Conservation (phyloP, 2,888 invertebrate species). For the Empis stercorea region DNA sequence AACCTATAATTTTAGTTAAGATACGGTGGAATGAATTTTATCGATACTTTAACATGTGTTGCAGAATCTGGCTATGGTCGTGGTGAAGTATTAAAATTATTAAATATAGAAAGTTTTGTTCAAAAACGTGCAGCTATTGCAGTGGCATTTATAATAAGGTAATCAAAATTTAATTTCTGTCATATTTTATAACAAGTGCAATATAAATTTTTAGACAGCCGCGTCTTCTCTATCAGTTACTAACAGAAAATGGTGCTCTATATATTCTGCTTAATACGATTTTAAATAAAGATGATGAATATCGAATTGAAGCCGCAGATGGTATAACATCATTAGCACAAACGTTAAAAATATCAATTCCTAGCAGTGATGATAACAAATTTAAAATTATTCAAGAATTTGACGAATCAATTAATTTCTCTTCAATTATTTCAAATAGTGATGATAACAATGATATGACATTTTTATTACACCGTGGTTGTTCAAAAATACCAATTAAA, state of each 20-base stretch:
- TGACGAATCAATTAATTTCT: conserved; percentile 17
- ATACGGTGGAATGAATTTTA: conserved; percentile 24
- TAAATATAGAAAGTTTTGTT: conserved; percentile 16
- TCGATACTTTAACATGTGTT: conserved; percentile 30
- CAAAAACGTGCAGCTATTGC: conserved; percentile 33
- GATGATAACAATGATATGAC: conserved; percentile 12
- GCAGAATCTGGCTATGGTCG: conserved; percentile 35
- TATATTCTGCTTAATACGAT: conserved; percentile 26
- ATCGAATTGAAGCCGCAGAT: conserved; percentile 29
- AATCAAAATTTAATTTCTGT: neutral
- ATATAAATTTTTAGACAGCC: conserved; percentile 16
- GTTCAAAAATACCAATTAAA: conserved; percentile 16
- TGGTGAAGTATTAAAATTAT: conserved; percentile 29
- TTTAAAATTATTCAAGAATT: conserved; percentile 17
- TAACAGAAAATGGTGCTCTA: conserved; percentile 31
- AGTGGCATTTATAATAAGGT: conserved; percentile 29
- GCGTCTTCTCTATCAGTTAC: conserved; percentile 27
- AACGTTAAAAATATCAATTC: conserved; percentile 25
- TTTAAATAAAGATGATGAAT: conserved; percentile 25
- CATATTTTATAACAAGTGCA: neutral
- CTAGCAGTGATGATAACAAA: conserved; percentile 15
- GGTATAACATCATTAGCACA: conserved; percentile 30
- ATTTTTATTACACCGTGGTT: conserved; percentile 12
- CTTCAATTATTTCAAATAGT: neutral
- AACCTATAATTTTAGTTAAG: conserved; percentile 21